Evolutionary conservation across 2,888 invertebrate genomes (phyloP), one percentile per base, ranked within the genome.

Genomic region (Drosophila atroscutellata): DNA sequence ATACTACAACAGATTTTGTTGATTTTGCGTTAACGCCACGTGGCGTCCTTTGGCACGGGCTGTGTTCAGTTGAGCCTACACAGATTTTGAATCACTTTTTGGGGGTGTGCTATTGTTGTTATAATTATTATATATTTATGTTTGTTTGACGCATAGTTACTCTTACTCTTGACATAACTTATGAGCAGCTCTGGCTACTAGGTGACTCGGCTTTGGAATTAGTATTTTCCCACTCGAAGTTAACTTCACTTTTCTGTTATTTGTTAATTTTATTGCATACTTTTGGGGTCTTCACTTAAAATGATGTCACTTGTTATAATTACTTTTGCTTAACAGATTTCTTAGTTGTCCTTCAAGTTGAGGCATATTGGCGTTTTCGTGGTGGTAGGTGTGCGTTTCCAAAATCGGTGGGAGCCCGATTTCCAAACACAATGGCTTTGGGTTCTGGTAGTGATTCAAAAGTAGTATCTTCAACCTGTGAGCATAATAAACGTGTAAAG

Each of bases 1-100:
- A 36, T 45, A 47, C 61, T 55, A 49, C 51, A 62, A 55, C 57
- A 45, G 51, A 75, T 73, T 72, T 67, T 82, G 76, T 81, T 81
- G 70, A 61, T 67, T 72, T 79, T 81, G 82, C 51, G 65, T 81
- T 76, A 77, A 36, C 69, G 81, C 65, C 81, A 81, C 82, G 81
- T 81, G 81, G 42, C 60, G 39, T 28, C 45, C 49, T 28, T 45
- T 15, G 45, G 49, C 32, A 26, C 34, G 18, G 34, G 61, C 39
- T 28, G 47, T 28, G 71, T 65, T 64, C 80, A 75, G 80, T 79
- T 63, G 60, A 65, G 57, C 45, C 39, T 39, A 32, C 36, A 51
- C 18, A 26, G 30, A 39, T 30, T n/a, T 20, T 36, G 9, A 13
- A 8, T n/a, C 2, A 2, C 15, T 18, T 51, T 26, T 2, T 30